Base-by-base conservation (phyloP, 2,113 vertebrate species). In the Psilopsiagon aurifrons region DNA sequence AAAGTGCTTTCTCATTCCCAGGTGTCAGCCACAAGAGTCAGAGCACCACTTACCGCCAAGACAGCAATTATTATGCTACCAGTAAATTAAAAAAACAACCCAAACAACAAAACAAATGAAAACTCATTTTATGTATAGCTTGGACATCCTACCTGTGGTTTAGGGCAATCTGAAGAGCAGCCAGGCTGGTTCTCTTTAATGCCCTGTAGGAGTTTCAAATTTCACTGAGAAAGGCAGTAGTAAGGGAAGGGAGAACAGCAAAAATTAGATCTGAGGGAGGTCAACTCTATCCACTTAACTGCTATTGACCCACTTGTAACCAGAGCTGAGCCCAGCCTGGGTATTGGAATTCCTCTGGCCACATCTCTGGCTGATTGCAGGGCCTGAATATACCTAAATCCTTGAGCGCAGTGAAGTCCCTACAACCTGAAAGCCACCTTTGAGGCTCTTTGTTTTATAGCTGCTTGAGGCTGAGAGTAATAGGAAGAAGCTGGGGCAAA, bases 241-340 rank as follows among this genome's bases (percentile, higher is more conserved):
- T 20, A 89, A 91, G 35, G 68, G 79, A 85, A 92, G 19, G 49
- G 33, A 91, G 69, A 76, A 37, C 71, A 86, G 81, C 88, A 94
- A 95, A 96, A 87, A 94, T 89, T 55, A 92, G 77, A 93, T 91
- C 83, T 66, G 80, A 95, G 57, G 69, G 74, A 96, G 91, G 96
- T 96, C 90, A 91, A 14, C 57, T 87, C 66, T 57, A 79, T 82
- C 86, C 88, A 92, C 66, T 92, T 95, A 94, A 84, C 90, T 92
- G 86, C 80, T 92, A 23, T 79, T 96, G 86, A 96, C 77, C 80
- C 52, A 84, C 33, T 37, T 91, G 88, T 91, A 96, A 95, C 69
- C 77, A 86, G 95, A 97, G 80, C 95, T 73, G 83, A 82, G 84
- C 83, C 74, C 63, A 88, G 69, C 66, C 64, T 49, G 41, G 20